These are phyloP conservation scores for Spodoptera frugiperda DNA, from an alignment of 1,140 invertebrate genomes.

Conservation along the genomic window DNA sequence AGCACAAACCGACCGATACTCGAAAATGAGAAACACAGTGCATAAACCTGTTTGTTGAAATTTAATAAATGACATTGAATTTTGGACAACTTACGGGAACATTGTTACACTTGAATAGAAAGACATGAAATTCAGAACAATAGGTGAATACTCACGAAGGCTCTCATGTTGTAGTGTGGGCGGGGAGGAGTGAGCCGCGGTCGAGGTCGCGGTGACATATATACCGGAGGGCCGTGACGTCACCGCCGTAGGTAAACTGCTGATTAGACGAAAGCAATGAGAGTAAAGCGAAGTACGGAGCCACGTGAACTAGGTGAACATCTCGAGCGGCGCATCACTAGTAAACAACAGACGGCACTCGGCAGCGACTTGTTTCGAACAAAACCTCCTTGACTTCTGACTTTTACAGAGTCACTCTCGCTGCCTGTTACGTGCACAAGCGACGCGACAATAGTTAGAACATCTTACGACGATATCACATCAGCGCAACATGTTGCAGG, in stretches of 20 bases:
- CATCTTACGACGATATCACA: not conserved
- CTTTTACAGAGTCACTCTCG: not conserved
- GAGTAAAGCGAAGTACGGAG: no score
- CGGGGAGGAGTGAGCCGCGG: not conserved
- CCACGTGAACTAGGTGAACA: no score
- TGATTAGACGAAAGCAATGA: no score
- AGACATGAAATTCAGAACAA: not conserved
- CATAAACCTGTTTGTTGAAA: no score
- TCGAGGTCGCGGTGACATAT: conserved; percentile 32
- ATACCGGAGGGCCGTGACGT: conserved; percentile 5
- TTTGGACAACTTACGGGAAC: no score
- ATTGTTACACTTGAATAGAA: no score
- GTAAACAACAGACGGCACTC: not conserved
- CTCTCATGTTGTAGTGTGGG: conserved; percentile 48
- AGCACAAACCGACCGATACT: no score
- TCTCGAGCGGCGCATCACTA: not conserved
- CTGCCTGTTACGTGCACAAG: not conserved
- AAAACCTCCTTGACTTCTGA: conserved; percentile 19
- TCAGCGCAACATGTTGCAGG: not conserved
- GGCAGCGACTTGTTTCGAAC: not conserved
- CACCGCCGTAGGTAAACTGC: not conserved
- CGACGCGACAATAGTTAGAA: not conserved
- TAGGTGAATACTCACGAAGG: conserved; percentile 52
- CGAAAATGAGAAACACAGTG: no score
- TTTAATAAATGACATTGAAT: no score